phyloP scores from a whole-genome alignment of 2,113 vertebrate species.

The Glaucidium brasilianum region DNA sequence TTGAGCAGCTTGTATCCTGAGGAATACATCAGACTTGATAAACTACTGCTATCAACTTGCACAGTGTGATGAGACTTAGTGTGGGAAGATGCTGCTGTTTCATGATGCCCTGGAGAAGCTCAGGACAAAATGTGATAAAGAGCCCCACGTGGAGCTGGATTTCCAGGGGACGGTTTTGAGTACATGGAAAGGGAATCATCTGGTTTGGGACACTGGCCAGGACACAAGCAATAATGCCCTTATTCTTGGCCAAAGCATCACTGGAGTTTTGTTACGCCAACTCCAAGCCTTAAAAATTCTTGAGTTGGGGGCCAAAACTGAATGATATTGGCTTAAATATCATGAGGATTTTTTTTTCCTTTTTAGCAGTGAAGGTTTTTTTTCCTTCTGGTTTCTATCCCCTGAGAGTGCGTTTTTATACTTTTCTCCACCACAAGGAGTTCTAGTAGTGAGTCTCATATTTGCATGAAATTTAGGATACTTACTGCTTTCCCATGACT shows the following conservation, averaged over 20 bases:
- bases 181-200: background rate
- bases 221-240: background rate
- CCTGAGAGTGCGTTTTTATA: background rate
- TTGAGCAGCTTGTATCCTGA: background rate
- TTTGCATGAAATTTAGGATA: background rate
- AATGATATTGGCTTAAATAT: background rate
- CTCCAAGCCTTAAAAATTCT: background rate
- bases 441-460: background rate
- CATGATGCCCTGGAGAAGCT: background rate
- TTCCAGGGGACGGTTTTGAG: background rate
- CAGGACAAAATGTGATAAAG: background rate
- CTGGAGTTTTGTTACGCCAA: background rate
- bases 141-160: background rate
- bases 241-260: background rate
- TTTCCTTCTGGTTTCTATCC: slow-evolving; percentile 7
- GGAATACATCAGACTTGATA: slow-evolving; percentile 1
- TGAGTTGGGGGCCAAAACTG: background rate
- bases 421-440: background rate
- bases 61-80: background rate
- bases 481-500: background rate
- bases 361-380: background rate
- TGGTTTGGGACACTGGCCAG: background rate
- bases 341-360: background rate
- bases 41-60: slow-evolving; percentile 16
- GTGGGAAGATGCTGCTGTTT: slow-evolving; percentile 23